phyloP scores from a whole-genome alignment of 2,113 vertebrate species.

The Cinclus mexicanus region DNA sequence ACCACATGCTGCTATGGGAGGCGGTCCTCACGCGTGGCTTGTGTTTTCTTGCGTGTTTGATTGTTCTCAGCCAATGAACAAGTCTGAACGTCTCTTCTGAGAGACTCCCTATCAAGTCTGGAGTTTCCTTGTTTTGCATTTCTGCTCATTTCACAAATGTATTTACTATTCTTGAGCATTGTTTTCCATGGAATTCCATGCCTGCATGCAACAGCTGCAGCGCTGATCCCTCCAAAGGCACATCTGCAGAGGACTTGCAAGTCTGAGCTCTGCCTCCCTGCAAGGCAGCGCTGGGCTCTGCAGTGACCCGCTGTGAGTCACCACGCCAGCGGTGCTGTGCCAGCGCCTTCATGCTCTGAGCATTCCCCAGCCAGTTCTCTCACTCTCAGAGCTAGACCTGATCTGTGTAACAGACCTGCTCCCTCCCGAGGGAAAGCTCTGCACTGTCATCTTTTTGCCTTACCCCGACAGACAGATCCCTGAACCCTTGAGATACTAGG shows the following conservation, averaged over 20 bases:
- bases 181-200: rapidly evolving
- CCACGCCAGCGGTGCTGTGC: rapidly evolving
- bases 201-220: rapidly evolving
- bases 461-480: not conserved
- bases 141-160: not conserved
- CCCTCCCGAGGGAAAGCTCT: not conserved
- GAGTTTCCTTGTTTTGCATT: not conserved
- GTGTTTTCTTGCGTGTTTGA: not conserved
- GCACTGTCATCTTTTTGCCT: not conserved
- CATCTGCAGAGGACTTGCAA: not conserved
- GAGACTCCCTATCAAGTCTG: not conserved
- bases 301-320: not conserved
- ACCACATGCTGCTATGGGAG: not conserved
- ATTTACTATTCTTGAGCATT: not conserved
- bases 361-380: not conserved
- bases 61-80: not conserved
- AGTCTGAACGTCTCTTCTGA: not conserved
- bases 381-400: not conserved
- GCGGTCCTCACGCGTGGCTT: rapidly evolving
- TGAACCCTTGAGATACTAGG: not conserved
- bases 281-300: not conserved
- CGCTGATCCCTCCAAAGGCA: not conserved
- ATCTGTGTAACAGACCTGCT: not conserved
- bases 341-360: not conserved
- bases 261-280: not conserved